Conservation (phyloP, 2,113 vertebrate species). For the Galbula dea region DNA sequence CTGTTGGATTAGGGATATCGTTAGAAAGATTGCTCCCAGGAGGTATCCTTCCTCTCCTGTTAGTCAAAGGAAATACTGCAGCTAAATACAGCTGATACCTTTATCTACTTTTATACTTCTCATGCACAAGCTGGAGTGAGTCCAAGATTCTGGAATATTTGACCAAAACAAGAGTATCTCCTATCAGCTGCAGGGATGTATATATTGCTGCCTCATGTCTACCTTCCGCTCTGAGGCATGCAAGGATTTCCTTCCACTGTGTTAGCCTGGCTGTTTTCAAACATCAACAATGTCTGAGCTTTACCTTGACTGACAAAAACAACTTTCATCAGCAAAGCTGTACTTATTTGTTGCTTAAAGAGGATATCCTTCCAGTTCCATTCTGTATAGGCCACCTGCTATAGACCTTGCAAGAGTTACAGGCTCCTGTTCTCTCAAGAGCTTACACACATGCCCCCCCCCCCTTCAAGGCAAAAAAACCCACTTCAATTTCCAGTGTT, state of each 20-base stretch:
- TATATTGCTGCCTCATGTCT: not conserved
- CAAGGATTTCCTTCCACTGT: conserved; percentile 66
- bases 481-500: not conserved
- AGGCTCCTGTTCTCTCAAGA: not conserved
- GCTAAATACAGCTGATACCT: conserved; percentile 25
- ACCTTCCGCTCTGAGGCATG: conserved; percentile 35
- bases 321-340: conserved; percentile 51
- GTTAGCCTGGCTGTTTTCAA: not conserved
- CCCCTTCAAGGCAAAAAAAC: not conserved
- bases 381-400: conserved; percentile 48
- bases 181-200: conserved; percentile 56
- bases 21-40: not conserved
- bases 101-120: not conserved
- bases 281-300: conserved; percentile 20
- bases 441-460: not conserved
- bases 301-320: conserved; percentile 45
- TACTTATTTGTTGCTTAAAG: conserved; percentile 18
- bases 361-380: conserved; percentile 65
- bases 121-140: not conserved
- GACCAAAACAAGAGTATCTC: not conserved
- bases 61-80: conserved; percentile 2
- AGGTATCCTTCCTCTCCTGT: not conserved
- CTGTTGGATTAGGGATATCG: not conserved
- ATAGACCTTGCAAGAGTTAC: not conserved
- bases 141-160: not conserved